Evolutionary conservation across 2,888 invertebrate species (phyloP).

Genomic region (Napeogenes inachia): DNA sequence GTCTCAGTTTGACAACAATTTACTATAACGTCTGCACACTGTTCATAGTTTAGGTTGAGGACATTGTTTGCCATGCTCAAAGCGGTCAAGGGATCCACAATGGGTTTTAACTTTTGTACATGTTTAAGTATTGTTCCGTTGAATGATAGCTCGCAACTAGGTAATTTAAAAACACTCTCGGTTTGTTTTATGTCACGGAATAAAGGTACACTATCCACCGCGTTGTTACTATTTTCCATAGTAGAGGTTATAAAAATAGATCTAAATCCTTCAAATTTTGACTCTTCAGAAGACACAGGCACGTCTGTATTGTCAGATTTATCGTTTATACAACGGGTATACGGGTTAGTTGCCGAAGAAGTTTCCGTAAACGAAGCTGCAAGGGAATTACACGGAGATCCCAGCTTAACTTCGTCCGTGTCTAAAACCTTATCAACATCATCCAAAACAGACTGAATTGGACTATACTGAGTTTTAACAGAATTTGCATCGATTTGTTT

Average conservation of each 20-base stretch:
- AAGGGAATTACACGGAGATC: conserved; percentile 52
- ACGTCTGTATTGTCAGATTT: conserved; percentile 56
- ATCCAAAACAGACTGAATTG: conserved; percentile 40
- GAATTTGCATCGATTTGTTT: conserved; percentile 44
- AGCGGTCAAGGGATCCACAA: conserved; percentile 65
- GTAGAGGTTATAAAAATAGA: conserved; percentile 69
- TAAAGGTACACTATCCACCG: conserved; percentile 67
- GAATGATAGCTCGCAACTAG: conserved; percentile 67
- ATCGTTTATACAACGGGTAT: conserved; percentile 45
- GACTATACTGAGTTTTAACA: conserved; percentile 43
- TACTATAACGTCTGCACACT: conserved; percentile 24
- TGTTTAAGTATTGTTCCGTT: conserved; percentile 69
- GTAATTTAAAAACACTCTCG: conserved; percentile 66
- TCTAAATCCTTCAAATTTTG: conserved; percentile 51
- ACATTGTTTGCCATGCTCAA: conserved; percentile 48
- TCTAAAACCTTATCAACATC: conserved; percentile 50
- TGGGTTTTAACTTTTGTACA: conserved; percentile 67
- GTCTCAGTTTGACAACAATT: conserved; percentile 12
- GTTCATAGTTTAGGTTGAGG: conserved; percentile 44
- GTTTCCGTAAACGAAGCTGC: conserved; percentile 50
- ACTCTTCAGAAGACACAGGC: conserved; percentile 60
- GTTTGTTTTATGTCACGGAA: conserved; percentile 56
- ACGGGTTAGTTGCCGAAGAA: conserved; percentile 53
- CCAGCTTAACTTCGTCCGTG: conserved; percentile 48
- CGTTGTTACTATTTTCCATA: conserved; percentile 76